These are phyloP conservation scores for Beroe forskalii DNA, from an alignment of 37 sponge, comb jelly and placozoan species.

Conservation along the genomic window DNA sequence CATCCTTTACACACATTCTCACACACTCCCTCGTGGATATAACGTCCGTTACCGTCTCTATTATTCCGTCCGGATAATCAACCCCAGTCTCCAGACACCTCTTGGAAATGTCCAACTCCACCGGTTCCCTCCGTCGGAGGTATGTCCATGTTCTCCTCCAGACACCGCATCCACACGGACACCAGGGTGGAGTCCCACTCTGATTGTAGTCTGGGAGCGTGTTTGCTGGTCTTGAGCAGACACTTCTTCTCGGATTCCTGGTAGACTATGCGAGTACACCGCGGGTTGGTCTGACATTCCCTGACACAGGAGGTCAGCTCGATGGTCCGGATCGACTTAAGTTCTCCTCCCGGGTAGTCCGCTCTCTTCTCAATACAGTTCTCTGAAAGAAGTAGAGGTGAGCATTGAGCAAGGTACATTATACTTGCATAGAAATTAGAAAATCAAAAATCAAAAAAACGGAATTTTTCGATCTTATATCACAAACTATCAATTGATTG, in stretches of 20 bases:
- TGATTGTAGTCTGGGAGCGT: background rate
- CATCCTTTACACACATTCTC: background rate
- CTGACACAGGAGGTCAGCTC: background rate
- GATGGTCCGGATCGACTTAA: background rate
- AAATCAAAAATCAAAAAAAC: too few species aligned
- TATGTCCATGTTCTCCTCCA: background rate
- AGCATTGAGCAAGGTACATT: too few species aligned
- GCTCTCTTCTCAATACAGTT: slow-evolving; percentile 1
- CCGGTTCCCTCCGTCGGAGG: background rate
- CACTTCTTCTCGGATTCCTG: background rate
- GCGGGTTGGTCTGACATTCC: background rate
- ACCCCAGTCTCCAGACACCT: background rate
- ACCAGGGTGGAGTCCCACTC: background rate
- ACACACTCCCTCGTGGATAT: background rate
- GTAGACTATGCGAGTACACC: background rate
- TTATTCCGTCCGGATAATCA: slow-evolving; percentile 3
- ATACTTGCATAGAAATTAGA: too few species aligned
- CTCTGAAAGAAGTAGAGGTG: slow-evolving; percentile 22
- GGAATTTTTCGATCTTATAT: too few species aligned
- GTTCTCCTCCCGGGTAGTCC: slow-evolving; percentile 16
- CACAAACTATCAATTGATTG: too few species aligned
- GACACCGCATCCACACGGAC: slow-evolving; percentile 40
- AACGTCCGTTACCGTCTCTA: background rate
- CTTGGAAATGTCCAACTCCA: background rate
- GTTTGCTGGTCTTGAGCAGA: background rate